These are phyloP conservation scores for Dunckerocampus dactyliophorus DNA, from an alignment of 2,113 vertebrate species.

Conservation along the genomic window DNA sequence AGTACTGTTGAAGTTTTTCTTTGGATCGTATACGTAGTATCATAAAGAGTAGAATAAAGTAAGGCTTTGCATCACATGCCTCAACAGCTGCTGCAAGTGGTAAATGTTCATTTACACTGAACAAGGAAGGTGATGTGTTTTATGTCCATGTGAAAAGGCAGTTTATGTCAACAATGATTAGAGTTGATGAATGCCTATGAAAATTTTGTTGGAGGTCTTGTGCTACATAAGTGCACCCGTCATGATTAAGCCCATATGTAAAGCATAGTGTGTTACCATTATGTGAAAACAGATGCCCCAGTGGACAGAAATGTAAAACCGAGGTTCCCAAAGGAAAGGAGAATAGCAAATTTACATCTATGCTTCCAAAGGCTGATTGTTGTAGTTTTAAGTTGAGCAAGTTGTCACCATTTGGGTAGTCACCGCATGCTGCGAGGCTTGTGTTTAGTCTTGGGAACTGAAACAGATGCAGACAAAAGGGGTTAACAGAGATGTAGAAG, in stretches of 20 bases:
- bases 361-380: slow-evolving; percentile 4
- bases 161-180: slow-evolving; percentile 69
- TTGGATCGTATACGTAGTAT: too few species aligned
- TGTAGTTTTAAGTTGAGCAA: slow-evolving; percentile 33
- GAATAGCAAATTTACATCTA: slow-evolving; percentile 21
- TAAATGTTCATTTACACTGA: slow-evolving; percentile 54
- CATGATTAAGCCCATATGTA: slow-evolving; percentile 67
- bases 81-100: slow-evolving; percentile 32
- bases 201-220: slow-evolving; percentile 53
- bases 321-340: slow-evolving; percentile 17
- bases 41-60: neutral
- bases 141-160: slow-evolving; percentile 66
- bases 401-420: slow-evolving; percentile 41
- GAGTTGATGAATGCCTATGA: slow-evolving; percentile 65
- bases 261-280: slow-evolving; percentile 34
- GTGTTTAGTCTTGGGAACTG: slow-evolving; percentile 69
- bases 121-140: slow-evolving; percentile 54
- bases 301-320: slow-evolving; percentile 31
- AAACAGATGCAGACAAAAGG: slow-evolving; percentile 70
- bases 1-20: too few species aligned
- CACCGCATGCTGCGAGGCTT: slow-evolving; percentile 38
- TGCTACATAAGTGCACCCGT: slow-evolving; percentile 43
- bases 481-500: slow-evolving; percentile 59
- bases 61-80: slow-evolving; percentile 24
- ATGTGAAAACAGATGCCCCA: slow-evolving; percentile 59